phyloP scores from a whole-genome alignment of 2,888 invertebrate genomes.

The Apamea monoglypha region DNA sequence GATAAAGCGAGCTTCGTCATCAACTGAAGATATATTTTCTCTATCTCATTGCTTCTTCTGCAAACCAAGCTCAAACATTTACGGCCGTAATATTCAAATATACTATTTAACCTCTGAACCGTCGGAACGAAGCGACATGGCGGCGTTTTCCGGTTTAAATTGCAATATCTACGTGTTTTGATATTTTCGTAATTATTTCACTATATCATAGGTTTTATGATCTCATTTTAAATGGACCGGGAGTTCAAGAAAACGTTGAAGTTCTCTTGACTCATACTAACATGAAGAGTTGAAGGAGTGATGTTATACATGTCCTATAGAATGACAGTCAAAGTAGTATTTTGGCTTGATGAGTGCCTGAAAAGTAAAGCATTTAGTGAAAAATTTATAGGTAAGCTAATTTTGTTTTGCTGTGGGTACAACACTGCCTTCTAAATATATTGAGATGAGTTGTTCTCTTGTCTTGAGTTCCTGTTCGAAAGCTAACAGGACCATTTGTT shows the following conservation, averaged over 20 bases:
- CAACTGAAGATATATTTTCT: background rate
- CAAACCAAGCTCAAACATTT: constrained; percentile 23
- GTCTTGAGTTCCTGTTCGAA: background rate
- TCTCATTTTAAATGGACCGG: constrained; percentile 14
- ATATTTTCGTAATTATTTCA: constrained; percentile 52
- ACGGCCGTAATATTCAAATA: constrained; percentile 62
- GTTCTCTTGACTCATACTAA: constrained; percentile 3
- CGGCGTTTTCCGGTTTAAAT: constrained; percentile 55
- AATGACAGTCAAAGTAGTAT: background rate
- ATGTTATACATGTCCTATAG: background rate
- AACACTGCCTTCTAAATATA: no score
- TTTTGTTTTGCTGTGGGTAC: background rate
- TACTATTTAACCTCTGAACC: constrained; percentile 64
- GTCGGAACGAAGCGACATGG: constrained; percentile 41
- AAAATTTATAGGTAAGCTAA: no score
- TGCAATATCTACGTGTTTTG: constrained; percentile 52
- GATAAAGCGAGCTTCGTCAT: background rate
- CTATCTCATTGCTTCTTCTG: constrained; percentile 16
- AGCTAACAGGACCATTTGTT: background rate
- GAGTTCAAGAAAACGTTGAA: background rate
- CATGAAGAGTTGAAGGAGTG: background rate
- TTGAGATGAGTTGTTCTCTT: no score
- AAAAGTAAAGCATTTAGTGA: background rate
- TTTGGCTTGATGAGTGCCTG: background rate
- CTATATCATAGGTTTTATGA: constrained; percentile 45